phyloP scores from a whole-genome alignment of 2,888 invertebrate genomes.

The Rhodophaea formosa region DNA sequence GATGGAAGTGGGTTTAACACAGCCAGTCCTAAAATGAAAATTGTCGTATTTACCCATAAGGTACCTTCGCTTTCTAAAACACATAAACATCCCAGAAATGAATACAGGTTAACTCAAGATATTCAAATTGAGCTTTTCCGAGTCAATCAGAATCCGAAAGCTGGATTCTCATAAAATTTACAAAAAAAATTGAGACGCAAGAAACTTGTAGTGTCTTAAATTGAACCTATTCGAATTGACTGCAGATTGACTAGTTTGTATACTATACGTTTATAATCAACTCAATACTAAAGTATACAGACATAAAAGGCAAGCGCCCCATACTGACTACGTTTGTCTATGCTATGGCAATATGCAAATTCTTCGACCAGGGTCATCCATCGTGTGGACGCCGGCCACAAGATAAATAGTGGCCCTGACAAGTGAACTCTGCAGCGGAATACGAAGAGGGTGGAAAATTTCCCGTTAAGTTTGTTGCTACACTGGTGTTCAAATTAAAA shows the following conservation, averaged over 20 bases:
- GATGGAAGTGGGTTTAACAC: no score
- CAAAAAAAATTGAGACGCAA: no score
- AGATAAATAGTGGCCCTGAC: constrained; percentile 58
- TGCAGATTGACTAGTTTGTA: no score
- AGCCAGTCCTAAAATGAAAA: no score
- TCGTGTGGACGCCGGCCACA: constrained; percentile 46
- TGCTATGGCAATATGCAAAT: constrained; percentile 55
- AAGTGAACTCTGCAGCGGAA: constrained; percentile 35
- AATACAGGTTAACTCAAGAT: no score
- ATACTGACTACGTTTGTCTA: background rate
- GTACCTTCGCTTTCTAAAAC: no score
- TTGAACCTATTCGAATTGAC: background rate
- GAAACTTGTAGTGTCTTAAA: no score
- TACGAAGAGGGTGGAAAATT: constrained; percentile 16
- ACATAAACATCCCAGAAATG: no score
- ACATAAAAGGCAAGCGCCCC: background rate
- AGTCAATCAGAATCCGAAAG: no score
- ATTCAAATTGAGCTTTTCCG: no score
- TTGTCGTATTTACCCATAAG: no score
- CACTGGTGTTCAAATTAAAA: background rate
- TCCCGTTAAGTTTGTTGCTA: background rate
- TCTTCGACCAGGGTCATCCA: constrained; percentile 48
- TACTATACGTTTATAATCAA: background rate
- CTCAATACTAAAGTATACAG: background rate
- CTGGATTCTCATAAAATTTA: no score